phyloP scores from a whole-genome alignment of 2,797 vertebrate genomes.

The Halcyon leucocephala region DNA sequence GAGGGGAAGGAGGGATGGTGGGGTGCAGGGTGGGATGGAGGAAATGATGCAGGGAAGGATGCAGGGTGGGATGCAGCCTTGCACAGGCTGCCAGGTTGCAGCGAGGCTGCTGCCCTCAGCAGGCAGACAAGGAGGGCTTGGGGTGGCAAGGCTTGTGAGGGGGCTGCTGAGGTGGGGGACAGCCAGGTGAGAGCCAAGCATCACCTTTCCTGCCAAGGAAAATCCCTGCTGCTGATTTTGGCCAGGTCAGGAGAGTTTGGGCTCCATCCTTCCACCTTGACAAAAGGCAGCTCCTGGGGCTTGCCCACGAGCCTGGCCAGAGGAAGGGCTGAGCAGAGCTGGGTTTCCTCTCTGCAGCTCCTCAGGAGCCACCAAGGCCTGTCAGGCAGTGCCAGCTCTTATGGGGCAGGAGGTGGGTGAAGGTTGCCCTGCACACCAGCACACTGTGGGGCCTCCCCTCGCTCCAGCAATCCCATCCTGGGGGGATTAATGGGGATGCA shows the following conservation, averaged over 20 bases:
- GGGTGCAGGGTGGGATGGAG: too few species aligned
- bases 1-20: too few species aligned
- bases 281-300: background rate
- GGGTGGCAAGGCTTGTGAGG: background rate
- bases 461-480: accelerated
- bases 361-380: background rate
- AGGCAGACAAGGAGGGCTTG: background rate
- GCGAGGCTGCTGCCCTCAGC: background rate
- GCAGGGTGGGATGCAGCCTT: background rate
- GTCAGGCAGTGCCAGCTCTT: background rate
- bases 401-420: accelerated
- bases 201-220: background rate
- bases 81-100: background rate
- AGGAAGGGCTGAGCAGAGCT: background rate
- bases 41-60: too few species aligned
- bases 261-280: background rate
- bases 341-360: background rate
- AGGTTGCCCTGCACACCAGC: accelerated
- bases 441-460: accelerated
- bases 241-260: background rate
- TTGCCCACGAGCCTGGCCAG: accelerated
- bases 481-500: accelerated
- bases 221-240: background rate
- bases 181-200: background rate
- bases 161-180: background rate